Evolutionary conservation across 1,140 invertebrate species (phyloP).

Genomic region (Sinella curviseta): DNA sequence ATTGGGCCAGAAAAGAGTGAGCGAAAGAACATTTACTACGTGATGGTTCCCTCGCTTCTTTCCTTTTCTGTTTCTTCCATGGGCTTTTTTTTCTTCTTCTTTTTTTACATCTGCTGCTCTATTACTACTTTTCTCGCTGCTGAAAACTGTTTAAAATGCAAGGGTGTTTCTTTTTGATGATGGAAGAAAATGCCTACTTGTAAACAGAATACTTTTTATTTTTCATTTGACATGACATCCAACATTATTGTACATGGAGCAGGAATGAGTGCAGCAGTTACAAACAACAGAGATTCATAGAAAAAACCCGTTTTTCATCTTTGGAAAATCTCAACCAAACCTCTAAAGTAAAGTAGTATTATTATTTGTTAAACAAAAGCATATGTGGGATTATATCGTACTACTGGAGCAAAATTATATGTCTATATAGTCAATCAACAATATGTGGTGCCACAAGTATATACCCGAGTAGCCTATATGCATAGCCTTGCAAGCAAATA

Average conservation of each 20-base stretch:
- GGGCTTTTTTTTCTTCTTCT: background rate
- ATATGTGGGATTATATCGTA: background rate
- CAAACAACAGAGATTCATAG: slow-evolving; percentile 2
- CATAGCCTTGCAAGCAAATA: slow-evolving; percentile 2
- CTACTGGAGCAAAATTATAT: background rate
- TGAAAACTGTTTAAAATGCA: slow-evolving; percentile 12
- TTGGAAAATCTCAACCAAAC: slow-evolving; percentile 1
- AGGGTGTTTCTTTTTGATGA: background rate
- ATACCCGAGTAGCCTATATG: background rate
- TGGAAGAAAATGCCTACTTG: background rate
- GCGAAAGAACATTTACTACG: background rate
- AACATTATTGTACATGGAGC: slow-evolving; percentile 17
- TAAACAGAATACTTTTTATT: slow-evolving; percentile 18
- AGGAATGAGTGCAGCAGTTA: background rate
- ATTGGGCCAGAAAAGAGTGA: background rate
- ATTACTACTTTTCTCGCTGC: background rate
- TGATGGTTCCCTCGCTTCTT: background rate
- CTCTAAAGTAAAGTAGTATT: background rate
- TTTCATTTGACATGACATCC: slow-evolving; percentile 26
- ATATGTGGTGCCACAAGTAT: background rate
- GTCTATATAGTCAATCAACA: background rate
- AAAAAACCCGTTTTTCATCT: slow-evolving; percentile 24
- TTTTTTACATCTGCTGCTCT: background rate
- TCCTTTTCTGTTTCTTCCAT: background rate
- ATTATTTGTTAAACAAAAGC: slow-evolving; percentile 12